These are phyloP conservation scores for Halichoeres trimaculatus DNA, from an alignment of 2,113 vertebrate genomes.

Conservation along the genomic window DNA sequence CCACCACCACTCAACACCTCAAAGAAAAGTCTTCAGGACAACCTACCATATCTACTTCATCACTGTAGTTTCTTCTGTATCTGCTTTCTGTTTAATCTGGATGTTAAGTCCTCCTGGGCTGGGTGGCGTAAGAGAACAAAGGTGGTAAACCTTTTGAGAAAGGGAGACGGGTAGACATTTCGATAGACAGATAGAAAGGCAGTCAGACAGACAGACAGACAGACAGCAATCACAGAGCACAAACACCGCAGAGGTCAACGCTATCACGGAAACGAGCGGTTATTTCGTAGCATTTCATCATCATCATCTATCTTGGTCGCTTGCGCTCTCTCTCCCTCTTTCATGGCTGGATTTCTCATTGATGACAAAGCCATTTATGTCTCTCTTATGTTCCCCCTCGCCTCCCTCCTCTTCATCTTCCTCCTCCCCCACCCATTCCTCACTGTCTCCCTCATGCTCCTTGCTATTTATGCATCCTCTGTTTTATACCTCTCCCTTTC, in stretches of 20 bases:
- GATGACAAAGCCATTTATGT: constrained; percentile 76
- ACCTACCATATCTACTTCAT: background rate
- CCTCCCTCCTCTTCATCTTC: background rate
- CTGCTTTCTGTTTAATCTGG: background rate
- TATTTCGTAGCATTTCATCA: constrained; percentile 78
- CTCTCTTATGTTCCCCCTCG: constrained; percentile 42
- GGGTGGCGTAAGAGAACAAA: constrained; percentile 30
- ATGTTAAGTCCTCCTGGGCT: background rate
- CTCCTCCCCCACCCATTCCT: constrained; percentile 12
- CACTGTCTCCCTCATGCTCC: constrained; percentile 35
- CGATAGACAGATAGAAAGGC: constrained; percentile 35
- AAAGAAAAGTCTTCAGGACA: background rate
- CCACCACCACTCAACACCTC: background rate
- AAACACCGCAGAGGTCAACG: constrained; percentile 71
- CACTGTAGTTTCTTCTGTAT: background rate
- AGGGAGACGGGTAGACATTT: constrained; percentile 28
- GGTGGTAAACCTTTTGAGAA: constrained; percentile 22
- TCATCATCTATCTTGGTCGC: constrained; percentile 68
- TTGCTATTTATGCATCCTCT: constrained; percentile 61
- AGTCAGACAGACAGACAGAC: constrained; percentile 37
- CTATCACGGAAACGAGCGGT: constrained; percentile 62
- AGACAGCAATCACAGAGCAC: constrained; percentile 53
- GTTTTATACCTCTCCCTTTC: constrained; percentile 34
- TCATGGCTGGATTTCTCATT: constrained; percentile 73
- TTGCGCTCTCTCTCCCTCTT: constrained; percentile 58